Conservation (phyloP, 2,888 invertebrate genomes). For the Choristoneura rosaceana region DNA sequence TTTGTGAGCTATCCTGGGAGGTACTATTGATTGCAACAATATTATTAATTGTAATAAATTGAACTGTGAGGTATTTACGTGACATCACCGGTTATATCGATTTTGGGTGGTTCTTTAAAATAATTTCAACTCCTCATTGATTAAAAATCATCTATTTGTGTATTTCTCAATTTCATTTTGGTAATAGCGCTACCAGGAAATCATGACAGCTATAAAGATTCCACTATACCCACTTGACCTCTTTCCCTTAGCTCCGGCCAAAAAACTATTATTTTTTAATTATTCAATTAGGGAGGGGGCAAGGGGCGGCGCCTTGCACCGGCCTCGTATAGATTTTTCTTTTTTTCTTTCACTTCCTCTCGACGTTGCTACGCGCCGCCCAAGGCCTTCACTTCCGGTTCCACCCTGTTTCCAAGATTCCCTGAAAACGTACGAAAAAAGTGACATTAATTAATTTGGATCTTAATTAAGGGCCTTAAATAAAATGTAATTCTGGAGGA, state of each 20-base stretch:
- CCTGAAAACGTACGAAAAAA: conserved; percentile 38
- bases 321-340: conserved; percentile 78
- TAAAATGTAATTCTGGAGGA: conserved; percentile 34
- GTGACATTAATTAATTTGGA: conserved; percentile 43
- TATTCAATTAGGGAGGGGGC: conserved; percentile 48
- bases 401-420: conserved; percentile 42
- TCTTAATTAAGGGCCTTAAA: conserved; percentile 41
- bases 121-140: too few species aligned
- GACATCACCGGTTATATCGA: too few species aligned
- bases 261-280: conserved; percentile 41
- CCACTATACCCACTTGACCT: background rate
- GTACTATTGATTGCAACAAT: too few species aligned
- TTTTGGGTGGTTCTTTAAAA: too few species aligned
- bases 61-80: too few species aligned
- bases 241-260: too few species aligned
- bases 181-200: background rate
- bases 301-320: conserved; percentile 51
- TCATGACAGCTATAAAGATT: background rate
- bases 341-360: conserved; percentile 66
- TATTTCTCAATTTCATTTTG: too few species aligned
- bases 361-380: conserved; percentile 69
- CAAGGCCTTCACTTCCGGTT: conserved; percentile 75
- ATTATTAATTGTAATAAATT: too few species aligned
- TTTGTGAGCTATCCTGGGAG: too few species aligned
- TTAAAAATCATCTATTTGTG: too few species aligned